phyloP scores from a whole-genome alignment of 2,797 vertebrate genomes.

The Fistularia commersonii region DNA sequence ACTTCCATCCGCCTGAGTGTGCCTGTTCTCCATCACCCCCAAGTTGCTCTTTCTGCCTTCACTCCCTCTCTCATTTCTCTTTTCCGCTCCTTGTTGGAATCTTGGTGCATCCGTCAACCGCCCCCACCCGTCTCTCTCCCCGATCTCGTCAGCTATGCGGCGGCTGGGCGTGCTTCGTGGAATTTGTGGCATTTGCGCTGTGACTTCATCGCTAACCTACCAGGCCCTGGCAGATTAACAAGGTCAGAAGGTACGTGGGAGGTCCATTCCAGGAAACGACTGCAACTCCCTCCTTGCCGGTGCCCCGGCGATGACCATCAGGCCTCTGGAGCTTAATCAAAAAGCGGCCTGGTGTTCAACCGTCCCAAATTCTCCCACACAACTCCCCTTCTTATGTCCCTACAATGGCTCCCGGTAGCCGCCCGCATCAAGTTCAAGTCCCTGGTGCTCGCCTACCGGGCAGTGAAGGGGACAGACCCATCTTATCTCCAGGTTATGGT shows the following conservation, averaged over 20 bases:
- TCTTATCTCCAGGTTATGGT: too few species aligned
- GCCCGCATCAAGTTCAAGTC: too few species aligned
- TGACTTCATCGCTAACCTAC: slow-evolving; percentile 34
- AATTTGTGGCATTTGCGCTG: slow-evolving; percentile 37
- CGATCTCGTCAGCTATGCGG: slow-evolving; percentile 11
- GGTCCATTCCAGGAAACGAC: slow-evolving; percentile 18
- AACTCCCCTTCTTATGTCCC: too few species aligned
- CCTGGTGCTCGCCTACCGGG: too few species aligned
- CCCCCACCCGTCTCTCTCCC: not conserved
- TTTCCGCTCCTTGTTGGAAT: slow-evolving; percentile 3
- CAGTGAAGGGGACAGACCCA: too few species aligned
- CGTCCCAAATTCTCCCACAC: too few species aligned
- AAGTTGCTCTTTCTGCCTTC: slow-evolving; percentile 25
- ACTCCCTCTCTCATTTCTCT: slow-evolving; percentile 11
- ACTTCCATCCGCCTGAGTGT: slow-evolving; percentile 37
- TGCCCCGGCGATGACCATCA: too few species aligned
- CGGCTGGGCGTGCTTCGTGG: not conserved
- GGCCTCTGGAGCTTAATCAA: too few species aligned
- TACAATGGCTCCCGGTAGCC: too few species aligned
- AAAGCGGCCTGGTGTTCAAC: too few species aligned
- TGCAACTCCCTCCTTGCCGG: not conserved
- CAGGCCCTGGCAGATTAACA: slow-evolving; percentile 19
- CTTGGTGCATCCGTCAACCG: slow-evolving; percentile 7
- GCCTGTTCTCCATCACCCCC: slow-evolving; percentile 34
- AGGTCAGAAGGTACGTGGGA: slow-evolving; percentile 34